phyloP scores from a whole-genome alignment of 2,888 invertebrate species.

The Frankliniella intonsa region DNA sequence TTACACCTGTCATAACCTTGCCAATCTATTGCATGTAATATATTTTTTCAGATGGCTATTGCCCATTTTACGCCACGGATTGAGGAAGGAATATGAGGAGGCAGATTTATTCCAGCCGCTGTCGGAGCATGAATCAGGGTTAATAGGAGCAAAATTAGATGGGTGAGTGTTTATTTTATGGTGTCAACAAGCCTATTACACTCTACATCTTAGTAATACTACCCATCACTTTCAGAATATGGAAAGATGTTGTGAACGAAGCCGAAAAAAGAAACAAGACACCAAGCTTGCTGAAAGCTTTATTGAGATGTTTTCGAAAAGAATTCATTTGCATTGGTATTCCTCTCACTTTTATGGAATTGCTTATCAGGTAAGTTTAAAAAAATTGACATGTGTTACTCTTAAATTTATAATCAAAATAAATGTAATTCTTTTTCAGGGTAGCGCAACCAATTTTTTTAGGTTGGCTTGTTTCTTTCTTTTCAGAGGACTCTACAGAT shows the following conservation, averaged over 20 bases:
- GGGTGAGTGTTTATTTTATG: constrained; percentile 47
- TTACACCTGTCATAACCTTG: no score
- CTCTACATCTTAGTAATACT: neutral
- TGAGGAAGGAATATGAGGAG: constrained; percentile 63
- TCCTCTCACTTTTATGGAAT: neutral
- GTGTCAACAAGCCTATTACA: constrained; percentile 23
- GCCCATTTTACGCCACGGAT: constrained; percentile 70
- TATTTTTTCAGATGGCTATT: constrained; percentile 68
- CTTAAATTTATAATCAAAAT: no score
- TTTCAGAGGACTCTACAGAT: constrained; percentile 44
- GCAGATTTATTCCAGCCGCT: constrained; percentile 70
- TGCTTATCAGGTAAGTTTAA: neutral
- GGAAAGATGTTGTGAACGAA: neutral
- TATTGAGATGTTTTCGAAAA: constrained; percentile 10
- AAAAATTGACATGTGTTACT: neutral
- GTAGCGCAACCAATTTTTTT: constrained; percentile 46
- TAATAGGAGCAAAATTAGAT: constrained; percentile 64
- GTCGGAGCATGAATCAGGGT: constrained; percentile 61
- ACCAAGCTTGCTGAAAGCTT: neutral
- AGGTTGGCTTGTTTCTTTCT: constrained; percentile 46
- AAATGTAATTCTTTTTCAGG: constrained; percentile 41
- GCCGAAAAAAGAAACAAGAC: neutral
- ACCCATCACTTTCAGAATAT: constrained; percentile 24
- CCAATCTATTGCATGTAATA: neutral
- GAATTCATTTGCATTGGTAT: constrained; percentile 23